phyloP scores from a whole-genome alignment of 2,113 vertebrate species.

The Vombatus ursinus region DNA sequence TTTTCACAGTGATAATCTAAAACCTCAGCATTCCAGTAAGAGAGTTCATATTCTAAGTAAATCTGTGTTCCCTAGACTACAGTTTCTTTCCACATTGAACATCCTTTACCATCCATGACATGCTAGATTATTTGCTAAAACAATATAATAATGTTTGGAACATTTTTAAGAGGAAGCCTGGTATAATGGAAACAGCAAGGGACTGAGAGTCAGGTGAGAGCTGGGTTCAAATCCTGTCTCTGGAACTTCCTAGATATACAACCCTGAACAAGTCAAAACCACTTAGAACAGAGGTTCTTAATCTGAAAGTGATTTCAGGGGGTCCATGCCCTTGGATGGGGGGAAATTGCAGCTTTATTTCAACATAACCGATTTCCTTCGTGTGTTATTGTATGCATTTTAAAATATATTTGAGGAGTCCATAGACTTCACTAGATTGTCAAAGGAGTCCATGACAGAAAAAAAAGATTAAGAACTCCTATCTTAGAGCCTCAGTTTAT shows the following conservation, averaged over 20 bases:
- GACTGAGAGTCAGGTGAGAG: not conserved
- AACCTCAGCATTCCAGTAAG: not conserved
- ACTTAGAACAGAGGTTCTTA: not conserved
- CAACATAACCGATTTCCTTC: not conserved
- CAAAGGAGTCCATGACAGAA: not conserved
- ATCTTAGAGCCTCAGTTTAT: not conserved
- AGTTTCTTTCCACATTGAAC: not conserved
- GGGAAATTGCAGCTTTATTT: not conserved
- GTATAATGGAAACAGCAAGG: not conserved
- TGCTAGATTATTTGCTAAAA: not conserved
- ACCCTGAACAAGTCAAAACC: not conserved
- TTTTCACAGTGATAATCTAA: not conserved
- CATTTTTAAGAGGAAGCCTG: not conserved
- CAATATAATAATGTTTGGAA: not conserved
- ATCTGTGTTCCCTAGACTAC: not conserved
- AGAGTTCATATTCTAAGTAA: not conserved
- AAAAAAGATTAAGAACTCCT: not conserved
- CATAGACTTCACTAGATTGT: not conserved
- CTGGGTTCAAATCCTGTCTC: not conserved
- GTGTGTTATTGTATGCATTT: not conserved
- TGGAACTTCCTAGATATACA: not conserved
- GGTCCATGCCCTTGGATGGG: not conserved
- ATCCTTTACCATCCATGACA: not conserved
- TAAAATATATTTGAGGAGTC: not conserved
- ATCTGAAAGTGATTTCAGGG: not conserved